Conservation (phyloP, 1,140 invertebrate genomes). For the Euborellia annulipes region DNA sequence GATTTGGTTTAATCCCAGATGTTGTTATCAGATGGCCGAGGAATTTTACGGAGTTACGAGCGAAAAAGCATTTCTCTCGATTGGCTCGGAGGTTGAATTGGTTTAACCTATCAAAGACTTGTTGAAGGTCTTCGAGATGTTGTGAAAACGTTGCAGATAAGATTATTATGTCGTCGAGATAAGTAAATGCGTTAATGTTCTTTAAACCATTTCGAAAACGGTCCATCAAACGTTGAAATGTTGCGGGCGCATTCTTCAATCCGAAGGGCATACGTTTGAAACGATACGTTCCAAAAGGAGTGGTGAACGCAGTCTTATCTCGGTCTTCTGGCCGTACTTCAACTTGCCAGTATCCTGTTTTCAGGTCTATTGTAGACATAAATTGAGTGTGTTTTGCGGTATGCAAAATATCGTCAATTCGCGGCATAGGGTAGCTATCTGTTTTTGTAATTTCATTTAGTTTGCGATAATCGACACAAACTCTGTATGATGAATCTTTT, state of each 20-base stretch:
- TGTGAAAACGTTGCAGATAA: not conserved
- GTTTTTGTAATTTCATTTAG: slow-evolving; percentile 26
- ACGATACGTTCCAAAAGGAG: slow-evolving; percentile 17
- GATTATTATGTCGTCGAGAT: slow-evolving; percentile 21
- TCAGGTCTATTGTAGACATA: slow-evolving; percentile 32
- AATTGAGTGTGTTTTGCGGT: slow-evolving; percentile 27
- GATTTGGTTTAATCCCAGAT: slow-evolving; percentile 13
- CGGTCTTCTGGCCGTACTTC: slow-evolving; percentile 18
- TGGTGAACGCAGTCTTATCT: slow-evolving; percentile 21
- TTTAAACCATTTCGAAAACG: slow-evolving; percentile 19
- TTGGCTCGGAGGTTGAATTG: slow-evolving; percentile 13
- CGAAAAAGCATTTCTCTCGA: slow-evolving; percentile 15
- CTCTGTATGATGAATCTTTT: too few relatives aligned
- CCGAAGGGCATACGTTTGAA: slow-evolving; percentile 21
- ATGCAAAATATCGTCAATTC: slow-evolving; percentile 31
- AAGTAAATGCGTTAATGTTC: slow-evolving; percentile 15
- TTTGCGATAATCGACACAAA: slow-evolving; percentile 27
- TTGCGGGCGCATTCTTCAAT: slow-evolving; percentile 17
- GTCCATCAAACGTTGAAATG: slow-evolving; percentile 26
- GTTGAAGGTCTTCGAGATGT: slow-evolving; percentile 1
- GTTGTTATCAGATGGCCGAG: slow-evolving; percentile 14
- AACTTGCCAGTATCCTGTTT: slow-evolving; percentile 30
- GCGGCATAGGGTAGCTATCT: slow-evolving; percentile 35
- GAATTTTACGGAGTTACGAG: slow-evolving; percentile 10
- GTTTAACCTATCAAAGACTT: slow-evolving; percentile 10